Conservation (phyloP, 2,113 vertebrate species). For the Galbula dea region DNA sequence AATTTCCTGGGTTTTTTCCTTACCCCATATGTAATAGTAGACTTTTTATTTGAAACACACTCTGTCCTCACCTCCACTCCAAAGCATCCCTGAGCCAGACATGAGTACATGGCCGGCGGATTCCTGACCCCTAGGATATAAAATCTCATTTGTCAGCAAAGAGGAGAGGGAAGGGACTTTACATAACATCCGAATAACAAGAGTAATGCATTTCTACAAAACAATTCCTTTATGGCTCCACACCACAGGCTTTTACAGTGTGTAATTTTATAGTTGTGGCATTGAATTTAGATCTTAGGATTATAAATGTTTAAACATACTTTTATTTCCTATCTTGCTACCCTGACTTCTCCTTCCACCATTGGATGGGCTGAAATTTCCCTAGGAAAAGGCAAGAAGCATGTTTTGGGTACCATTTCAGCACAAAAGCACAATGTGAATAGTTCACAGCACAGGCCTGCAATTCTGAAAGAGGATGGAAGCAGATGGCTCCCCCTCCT, state of each 20-base stretch:
- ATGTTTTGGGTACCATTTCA: not conserved
- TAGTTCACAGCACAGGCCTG: not conserved
- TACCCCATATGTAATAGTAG: not conserved
- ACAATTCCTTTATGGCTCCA: not conserved
- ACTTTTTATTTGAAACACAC: not conserved
- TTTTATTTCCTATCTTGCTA: not conserved
- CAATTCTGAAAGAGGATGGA: not conserved
- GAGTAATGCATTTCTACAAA: not conserved
- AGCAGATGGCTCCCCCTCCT: not conserved
- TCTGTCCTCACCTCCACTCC: not conserved
- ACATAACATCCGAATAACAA: not conserved
- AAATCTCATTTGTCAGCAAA: not conserved
- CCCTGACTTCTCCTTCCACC: not conserved
- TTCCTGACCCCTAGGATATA: not conserved
- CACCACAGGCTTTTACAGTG: not conserved
- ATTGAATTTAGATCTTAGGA: not conserved
- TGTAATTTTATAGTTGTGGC: no score
- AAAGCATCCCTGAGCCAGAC: not conserved
- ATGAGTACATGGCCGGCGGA: not conserved
- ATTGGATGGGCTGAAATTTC: not conserved
- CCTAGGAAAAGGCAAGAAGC: not conserved
- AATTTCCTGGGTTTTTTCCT: not conserved
- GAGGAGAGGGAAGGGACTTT: not conserved
- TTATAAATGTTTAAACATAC: not conserved
- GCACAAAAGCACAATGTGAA: not conserved